These are phyloP conservation scores for Argyrosomus japonicus DNA, from an alignment of 2,113 vertebrate genomes.

Conservation along the genomic window DNA sequence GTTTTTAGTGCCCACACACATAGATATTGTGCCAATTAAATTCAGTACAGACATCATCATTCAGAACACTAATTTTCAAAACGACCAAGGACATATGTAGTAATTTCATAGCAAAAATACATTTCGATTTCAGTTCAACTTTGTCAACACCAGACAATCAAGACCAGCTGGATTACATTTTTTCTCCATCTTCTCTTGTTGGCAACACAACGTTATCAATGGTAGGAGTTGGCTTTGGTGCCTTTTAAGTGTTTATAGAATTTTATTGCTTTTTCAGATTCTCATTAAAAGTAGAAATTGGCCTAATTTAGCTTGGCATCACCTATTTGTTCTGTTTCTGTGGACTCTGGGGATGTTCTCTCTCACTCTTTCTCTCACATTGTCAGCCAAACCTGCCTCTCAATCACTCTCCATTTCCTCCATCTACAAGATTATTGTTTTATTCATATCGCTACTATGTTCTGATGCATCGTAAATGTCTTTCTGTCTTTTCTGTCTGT, in stretches of 20 bases:
- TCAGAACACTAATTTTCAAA: neutral
- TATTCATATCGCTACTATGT: slow-evolving; percentile 38
- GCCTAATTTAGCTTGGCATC: neutral
- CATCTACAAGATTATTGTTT: slow-evolving; percentile 32
- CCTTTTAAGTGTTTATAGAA: slow-evolving; percentile 16
- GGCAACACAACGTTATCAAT: neutral
- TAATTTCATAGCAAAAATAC: neutral
- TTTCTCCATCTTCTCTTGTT: neutral
- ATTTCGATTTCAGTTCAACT: neutral
- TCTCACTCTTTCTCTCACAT: neutral
- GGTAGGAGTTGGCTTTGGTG: neutral
- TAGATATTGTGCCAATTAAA: too few species aligned
- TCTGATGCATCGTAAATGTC: slow-evolving; percentile 37
- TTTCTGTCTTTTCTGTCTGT: too few species aligned
- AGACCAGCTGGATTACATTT: neutral
- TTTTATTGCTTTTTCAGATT: neutral
- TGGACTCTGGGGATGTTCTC: neutral
- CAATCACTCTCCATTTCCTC: slow-evolving; percentile 25
- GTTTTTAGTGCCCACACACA: too few species aligned
- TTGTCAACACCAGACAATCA: neutral
- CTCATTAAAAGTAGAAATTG: slow-evolving; percentile 17
- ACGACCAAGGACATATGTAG: neutral
- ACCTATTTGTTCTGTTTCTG: neutral
- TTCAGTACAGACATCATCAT: too few species aligned
- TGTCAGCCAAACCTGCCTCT: slow-evolving; percentile 12